These are phyloP conservation scores for Epicauta chinensis DNA, from an alignment of 1,140 invertebrate species.

Conservation along the genomic window DNA sequence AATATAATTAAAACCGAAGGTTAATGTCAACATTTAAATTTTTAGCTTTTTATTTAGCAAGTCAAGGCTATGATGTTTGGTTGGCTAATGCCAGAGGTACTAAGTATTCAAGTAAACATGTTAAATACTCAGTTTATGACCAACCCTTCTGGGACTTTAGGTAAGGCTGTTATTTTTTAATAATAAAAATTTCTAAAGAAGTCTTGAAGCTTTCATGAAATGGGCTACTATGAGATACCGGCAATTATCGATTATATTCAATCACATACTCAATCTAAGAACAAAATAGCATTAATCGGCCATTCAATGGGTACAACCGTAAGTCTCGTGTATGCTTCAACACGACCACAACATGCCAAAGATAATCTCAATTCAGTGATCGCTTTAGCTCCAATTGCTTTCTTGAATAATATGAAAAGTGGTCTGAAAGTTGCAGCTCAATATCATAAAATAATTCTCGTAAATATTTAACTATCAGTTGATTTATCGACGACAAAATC, in stretches of 20 bases:
- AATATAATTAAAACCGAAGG: too few relatives aligned
- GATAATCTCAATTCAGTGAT: background rate
- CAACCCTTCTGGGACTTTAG: conserved; percentile 49
- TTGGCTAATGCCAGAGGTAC: conserved; percentile 60
- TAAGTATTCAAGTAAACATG: conserved; percentile 47
- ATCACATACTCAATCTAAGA: too few relatives aligned
- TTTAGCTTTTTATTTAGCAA: conserved; percentile 34
- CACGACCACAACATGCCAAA: background rate
- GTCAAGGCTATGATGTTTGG: conserved; percentile 60
- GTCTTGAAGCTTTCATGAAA: conserved; percentile 46
- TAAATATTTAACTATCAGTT: too few relatives aligned
- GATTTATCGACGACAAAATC: too few relatives aligned
- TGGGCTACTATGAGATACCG: conserved; percentile 52
- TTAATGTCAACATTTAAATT: too few relatives aligned
- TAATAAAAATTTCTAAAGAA: too few relatives aligned
- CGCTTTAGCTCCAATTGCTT: background rate
- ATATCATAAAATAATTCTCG: too few relatives aligned
- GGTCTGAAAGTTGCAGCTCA: too few relatives aligned
- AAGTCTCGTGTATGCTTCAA: background rate
- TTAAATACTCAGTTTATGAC: conserved; percentile 33
- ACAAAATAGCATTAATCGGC: background rate
- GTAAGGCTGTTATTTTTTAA: conserved; percentile 34
- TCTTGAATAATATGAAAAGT: too few relatives aligned
- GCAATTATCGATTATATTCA: conserved; percentile 46
- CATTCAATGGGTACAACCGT: conserved; percentile 5